Evolutionary conservation across 1,140 invertebrate species (phyloP), one percentile per base, ranked within the genome.

Genomic region (Prorops nasuta): DNA sequence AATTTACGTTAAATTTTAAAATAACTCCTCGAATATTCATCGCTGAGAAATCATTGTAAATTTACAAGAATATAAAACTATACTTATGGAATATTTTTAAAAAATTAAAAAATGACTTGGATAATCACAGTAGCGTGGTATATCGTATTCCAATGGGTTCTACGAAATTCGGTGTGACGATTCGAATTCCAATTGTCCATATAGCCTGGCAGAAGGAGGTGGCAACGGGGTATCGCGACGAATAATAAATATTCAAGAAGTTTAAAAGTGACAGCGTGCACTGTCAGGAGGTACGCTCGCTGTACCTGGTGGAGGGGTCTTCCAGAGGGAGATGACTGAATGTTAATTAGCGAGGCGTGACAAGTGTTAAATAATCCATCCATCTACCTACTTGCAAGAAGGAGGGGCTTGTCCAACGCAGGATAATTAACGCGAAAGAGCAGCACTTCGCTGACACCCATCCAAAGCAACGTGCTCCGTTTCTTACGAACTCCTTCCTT

Each of bases 241-340:
- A 56, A 59, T 56, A 63, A 72, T 74, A 74, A 74, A 75, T 75
- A 75, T 73, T 75, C 67, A 75, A 72, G 65, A 58, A 66, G 54
- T 54, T 51, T 56, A 54, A 62, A 63, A 58, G 63, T 62, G 65
- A n/a, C n/a, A n/a, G n/a, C n/a, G n/a, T n/a, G n/a, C n/a, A n/a
- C n/a, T n/a, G 51, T 45, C 35, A 6, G 3, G 9, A 10, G 14
- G 12, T 20, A 24, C 24, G 44, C 43, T 18, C 22, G 22, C 37
- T 28, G 28, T 19, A 42, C 51, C 34, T 42, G 37, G 34, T 49
- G 19, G 44, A 38, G 39, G 20, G 20, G n/a, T n/a, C 38, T 60
- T 59, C 51, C 51, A 46, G 51, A 66, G 67, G 49, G 43, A 65
- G 67, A 67, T 65, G 49, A 71, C 67, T 71, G 72, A 73, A 73